phyloP scores from a whole-genome alignment of 2,797 vertebrate genomes.

The Bufotes viridis region DNA sequence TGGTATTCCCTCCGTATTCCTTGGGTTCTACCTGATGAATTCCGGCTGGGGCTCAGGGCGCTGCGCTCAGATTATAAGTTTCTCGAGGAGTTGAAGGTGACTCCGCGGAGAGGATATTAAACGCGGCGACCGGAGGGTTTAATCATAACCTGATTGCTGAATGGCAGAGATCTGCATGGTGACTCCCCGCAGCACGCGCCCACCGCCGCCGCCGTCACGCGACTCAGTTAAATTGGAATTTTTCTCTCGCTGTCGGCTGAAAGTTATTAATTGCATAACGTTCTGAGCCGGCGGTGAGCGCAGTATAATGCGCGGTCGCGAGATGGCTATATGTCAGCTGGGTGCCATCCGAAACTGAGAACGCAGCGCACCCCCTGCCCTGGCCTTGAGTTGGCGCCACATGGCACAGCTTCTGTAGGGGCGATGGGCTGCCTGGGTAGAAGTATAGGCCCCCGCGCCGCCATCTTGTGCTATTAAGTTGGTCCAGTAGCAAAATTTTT shows the following conservation, averaged over 20 bases:
- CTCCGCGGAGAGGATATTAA: not conserved
- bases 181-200: conserved; percentile 1
- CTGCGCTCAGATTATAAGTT: not conserved
- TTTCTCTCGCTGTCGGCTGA: conserved; percentile 17
- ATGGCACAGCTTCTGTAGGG: no score
- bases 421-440: no score
- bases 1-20: not conserved
- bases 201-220: not conserved
- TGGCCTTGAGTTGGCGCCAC: no score
- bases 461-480: no score
- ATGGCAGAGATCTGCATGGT: not conserved
- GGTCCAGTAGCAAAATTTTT: no score
- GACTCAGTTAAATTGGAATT: conserved; percentile 43
- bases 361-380: no score
- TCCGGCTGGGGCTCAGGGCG: not conserved
- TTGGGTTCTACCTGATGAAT: not conserved
- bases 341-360: not conserved
- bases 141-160: conserved; percentile 2
- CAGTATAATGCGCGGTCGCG: not conserved
- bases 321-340: not conserved
- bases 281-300: not conserved
- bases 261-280: conserved; percentile 22
- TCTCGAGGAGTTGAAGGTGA: not conserved
- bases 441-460: no score
- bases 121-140: conserved; percentile 35